Percentiles rank a stretch among this genome's conserved stretches.
Evolutionary conservation across 2,113 vertebrate genomes (phyloP).

Genomic region (Catharus minimus): DNA sequence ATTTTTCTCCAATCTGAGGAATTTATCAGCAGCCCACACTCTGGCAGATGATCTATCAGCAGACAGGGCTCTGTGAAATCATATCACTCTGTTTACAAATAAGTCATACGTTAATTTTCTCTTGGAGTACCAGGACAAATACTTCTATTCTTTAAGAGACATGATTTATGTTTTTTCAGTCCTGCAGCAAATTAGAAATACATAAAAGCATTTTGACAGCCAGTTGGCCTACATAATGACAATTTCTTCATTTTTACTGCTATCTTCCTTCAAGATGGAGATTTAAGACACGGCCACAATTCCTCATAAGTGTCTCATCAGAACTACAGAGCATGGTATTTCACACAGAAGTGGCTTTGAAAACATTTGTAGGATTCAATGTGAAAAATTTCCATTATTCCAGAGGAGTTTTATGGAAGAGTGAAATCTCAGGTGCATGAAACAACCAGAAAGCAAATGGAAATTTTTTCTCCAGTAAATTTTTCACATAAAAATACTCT

Average conservation of each 20-base stretch:
- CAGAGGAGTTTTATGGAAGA: slow-evolving; percentile 3
- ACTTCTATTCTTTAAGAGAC: background rate
- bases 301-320: background rate
- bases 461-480: background rate
- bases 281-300: background rate
- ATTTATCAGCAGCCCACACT: background rate
- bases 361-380: background rate
- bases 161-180: background rate
- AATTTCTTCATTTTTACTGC: background rate
- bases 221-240: background rate
- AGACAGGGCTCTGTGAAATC: background rate
- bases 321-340: background rate
- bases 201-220: background rate
- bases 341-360: background rate
- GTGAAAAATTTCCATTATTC: slow-evolving; percentile 19
- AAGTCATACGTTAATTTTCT: background rate
- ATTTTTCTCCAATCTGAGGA: background rate
- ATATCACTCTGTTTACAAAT: background rate
- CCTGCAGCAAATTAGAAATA: background rate
- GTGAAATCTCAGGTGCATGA: background rate
- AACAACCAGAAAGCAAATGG: background rate
- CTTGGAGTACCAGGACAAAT: background rate
- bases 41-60: background rate
- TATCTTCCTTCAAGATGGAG: background rate
- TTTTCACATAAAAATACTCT: background rate